Percentiles rank a stretch among this genome's conserved stretches.
Evolutionary conservation across 2,888 invertebrate genomes (phyloP).

Genomic region (Blomia tropicalis): DNA sequence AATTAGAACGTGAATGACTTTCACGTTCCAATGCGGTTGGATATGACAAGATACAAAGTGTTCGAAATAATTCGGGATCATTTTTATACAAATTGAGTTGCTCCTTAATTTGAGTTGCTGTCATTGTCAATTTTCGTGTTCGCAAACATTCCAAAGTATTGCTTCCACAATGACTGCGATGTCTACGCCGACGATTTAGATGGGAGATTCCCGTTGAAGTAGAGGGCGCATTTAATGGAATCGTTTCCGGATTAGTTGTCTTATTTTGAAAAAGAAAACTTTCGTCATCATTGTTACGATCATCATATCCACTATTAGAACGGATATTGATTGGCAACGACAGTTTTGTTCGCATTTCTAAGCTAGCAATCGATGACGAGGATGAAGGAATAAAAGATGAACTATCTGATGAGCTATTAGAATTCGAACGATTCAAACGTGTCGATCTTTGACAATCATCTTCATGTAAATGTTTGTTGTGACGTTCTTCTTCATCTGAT

Average conservation of each 20-base stretch:
- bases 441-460: neutral
- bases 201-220: slow-evolving; percentile 1
- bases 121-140: neutral
- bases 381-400: slow-evolving; percentile 5
- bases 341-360: neutral
- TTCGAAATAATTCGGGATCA: neutral
- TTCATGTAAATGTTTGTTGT: neutral
- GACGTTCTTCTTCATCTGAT: slow-evolving; percentile 6
- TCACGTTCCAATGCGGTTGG: neutral
- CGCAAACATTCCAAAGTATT: neutral
- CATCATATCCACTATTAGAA: neutral
- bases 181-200: neutral
- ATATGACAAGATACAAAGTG: too few species aligned
- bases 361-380: neutral
- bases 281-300: neutral
- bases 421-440: neutral
- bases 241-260: neutral
- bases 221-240: slow-evolving; percentile 5
- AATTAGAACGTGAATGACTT: neutral
- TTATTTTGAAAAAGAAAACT: too few species aligned
- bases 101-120: neutral
- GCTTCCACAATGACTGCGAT: neutral
- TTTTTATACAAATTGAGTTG: neutral
- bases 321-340: too few species aligned
- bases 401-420: neutral